Evolutionary conservation across 2,797 vertebrate species (phyloP), one percentile per base, ranked within the genome.

Genomic region (Amphiprion clarkii): DNA sequence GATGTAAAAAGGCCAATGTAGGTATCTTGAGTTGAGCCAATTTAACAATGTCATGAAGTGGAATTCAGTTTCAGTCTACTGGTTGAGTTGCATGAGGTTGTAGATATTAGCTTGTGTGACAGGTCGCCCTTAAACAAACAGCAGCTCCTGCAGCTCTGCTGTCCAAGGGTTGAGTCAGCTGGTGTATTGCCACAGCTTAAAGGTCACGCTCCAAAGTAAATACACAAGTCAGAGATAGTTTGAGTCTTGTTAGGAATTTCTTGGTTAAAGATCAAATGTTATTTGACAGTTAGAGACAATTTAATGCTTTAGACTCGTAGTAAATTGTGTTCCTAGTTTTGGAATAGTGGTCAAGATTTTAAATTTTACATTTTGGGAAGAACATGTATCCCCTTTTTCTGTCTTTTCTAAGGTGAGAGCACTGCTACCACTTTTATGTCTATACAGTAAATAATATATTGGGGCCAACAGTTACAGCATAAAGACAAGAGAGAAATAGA

Each of bases 201-300:
- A 90, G 86, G 82, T 89, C 84, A 82, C 0, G 0, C 54, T 71
- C n/a, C 49, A 44, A 14, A 67, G 75, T 65, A 68, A 88, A 78
- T n/a, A 74, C 62, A 59, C 62, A 54, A 44, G 52, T 56, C 29
- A 63, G 42, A 60, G 8, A 76, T 42, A 46, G 61, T 79, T 62
- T 29, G 42, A 25, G 63, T 63, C 36, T 31, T 52, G 40, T 75
- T 60, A 29, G 42, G 27, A 51, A 14, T 44, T 55, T 52, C 23
- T 42, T 55, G 39, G 0, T 44, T 33, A 76, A 71, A 71, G 67
- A 19, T 52, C 19, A 62, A 81, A 68, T 71, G 21, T 46, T 61
- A 53, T 52, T 76, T 79, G 76, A 86, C 83, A 79, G 82, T 87
- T 74, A 54, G 54, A 65, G 65, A 67, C 39, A 56, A 46, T 31